Conservation (phyloP, 2,797 vertebrate genomes). For the Octomys mimax region DNA sequence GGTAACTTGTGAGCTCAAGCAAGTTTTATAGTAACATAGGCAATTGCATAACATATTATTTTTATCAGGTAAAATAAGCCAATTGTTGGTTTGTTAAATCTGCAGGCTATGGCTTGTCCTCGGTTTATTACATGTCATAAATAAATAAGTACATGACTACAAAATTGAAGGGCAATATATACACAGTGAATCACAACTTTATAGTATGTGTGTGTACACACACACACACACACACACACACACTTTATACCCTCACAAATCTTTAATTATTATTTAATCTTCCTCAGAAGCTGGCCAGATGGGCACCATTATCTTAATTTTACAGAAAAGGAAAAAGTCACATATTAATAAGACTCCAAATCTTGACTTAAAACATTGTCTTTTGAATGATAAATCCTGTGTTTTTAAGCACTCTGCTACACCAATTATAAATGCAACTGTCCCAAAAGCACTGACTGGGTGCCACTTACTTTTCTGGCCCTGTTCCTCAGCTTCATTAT, state of each 20-base stretch:
- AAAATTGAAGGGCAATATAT: background rate
- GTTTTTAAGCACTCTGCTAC: background rate
- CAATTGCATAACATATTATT: background rate
- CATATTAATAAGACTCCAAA: background rate
- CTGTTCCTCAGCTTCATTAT: background rate
- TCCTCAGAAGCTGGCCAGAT: background rate
- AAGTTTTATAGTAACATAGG: background rate
- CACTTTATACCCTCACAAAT: background rate
- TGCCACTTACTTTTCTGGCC: background rate
- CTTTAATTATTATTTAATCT: background rate
- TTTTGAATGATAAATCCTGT: slow-evolving; percentile 17
- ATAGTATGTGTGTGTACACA: background rate
- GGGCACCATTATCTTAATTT: background rate
- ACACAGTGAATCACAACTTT: background rate
- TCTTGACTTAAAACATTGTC: background rate
- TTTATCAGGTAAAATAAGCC: slow-evolving; percentile 25
- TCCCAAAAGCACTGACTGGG: background rate
- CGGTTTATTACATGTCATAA: background rate
- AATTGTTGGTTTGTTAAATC: background rate
- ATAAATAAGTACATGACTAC: background rate
- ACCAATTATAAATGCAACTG: background rate
- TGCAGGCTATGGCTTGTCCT: slow-evolving; percentile 38
- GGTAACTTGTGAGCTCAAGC: slow-evolving; percentile 3
- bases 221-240: background rate
- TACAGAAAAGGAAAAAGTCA: slow-evolving; percentile 17